These are phyloP conservation scores for Eucidaris tribuloides DNA, from an alignment of 35 echinoderm and acorn worm species.

Conservation along the genomic window DNA sequence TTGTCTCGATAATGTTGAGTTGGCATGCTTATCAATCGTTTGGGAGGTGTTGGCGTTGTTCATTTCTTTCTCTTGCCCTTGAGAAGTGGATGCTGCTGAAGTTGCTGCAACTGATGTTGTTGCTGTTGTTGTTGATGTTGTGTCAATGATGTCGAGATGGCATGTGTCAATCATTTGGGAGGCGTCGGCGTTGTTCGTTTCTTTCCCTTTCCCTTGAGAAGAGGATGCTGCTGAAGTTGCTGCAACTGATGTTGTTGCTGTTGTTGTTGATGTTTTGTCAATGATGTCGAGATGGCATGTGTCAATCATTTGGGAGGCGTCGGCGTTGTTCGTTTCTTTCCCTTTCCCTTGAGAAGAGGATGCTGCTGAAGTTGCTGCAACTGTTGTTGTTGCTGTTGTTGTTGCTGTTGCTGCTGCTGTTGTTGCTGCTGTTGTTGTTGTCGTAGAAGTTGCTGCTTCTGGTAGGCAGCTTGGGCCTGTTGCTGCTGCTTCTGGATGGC, in stretches of 20 bases:
- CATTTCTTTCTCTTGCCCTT: constrained; percentile 58
- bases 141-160: too few species aligned
- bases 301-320: constrained; percentile 1
- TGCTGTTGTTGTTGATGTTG: constrained; percentile 53
- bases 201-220: constrained; percentile 42
- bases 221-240: constrained; percentile 43
- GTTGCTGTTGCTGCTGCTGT: constrained; percentile 50
- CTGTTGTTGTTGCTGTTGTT: constrained; percentile 19
- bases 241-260: constrained; percentile 46
- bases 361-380: constrained; percentile 49
- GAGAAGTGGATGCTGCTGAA: constrained; percentile 34
- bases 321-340: constrained; percentile 44
- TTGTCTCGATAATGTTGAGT: not conserved
- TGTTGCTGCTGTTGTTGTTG: constrained; percentile 43
- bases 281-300: too few species aligned
- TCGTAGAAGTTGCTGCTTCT: constrained; percentile 31
- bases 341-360: constrained; percentile 38
- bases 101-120: constrained; percentile 39
- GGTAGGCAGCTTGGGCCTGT: constrained; percentile 16
- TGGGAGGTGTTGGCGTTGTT: constrained; percentile 13
- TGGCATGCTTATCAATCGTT: not conserved
- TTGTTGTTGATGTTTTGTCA: constrained; percentile 51
- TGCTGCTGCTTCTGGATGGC: constrained; percentile 32
- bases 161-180: not conserved
- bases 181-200: constrained; percentile 38